These are phyloP conservation scores for Prionailurus viverrinus DNA, from an alignment of 2,113 vertebrate species.

Conservation along the genomic window DNA sequence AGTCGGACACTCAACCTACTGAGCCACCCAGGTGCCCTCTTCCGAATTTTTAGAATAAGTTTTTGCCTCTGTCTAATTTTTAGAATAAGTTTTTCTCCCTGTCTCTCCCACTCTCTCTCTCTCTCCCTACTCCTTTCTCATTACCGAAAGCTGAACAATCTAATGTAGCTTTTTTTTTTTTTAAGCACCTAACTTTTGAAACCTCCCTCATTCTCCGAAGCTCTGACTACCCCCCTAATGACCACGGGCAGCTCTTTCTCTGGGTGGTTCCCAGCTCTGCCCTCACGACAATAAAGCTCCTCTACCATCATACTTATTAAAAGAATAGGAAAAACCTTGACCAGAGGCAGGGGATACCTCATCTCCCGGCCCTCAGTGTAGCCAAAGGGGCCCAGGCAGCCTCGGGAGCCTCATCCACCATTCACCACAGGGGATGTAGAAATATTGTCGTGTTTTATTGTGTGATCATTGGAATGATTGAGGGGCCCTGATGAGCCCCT, in stretches of 20 bases:
- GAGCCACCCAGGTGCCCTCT: too few relatives aligned
- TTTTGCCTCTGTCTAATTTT: background rate
- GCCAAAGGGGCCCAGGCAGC: background rate
- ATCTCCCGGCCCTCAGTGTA: background rate
- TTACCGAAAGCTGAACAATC: background rate
- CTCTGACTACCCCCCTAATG: background rate
- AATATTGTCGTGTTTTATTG: background rate
- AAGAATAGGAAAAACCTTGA: background rate
- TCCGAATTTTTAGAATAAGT: background rate
- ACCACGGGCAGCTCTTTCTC: background rate
- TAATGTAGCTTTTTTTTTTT: background rate
- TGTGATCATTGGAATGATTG: background rate
- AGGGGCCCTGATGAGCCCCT: background rate
- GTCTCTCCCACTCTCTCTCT: background rate
- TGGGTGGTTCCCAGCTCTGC: background rate
- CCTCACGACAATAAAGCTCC: background rate
- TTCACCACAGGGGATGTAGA: background rate
- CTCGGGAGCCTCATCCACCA: background rate
- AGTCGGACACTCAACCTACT: too few relatives aligned
- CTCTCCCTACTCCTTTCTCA: background rate
- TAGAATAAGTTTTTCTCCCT: background rate
- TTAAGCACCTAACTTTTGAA: background rate
- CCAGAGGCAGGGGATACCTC: background rate
- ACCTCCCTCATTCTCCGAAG: background rate
- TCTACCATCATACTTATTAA: background rate